Evolutionary conservation across 2,797 vertebrate genomes (phyloP).

Genomic region (Chelon auratus): DNA sequence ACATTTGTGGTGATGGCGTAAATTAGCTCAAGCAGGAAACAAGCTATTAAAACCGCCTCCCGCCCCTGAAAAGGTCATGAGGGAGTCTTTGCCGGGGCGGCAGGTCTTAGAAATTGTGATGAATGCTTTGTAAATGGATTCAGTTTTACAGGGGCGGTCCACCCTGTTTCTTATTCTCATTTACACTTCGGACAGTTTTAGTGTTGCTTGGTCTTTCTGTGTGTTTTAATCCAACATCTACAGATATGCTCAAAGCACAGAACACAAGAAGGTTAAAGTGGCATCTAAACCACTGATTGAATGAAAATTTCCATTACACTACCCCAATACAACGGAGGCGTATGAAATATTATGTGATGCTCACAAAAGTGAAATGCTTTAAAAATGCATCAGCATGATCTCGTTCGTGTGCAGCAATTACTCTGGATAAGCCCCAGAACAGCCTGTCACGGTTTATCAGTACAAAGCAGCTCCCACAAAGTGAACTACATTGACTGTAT

Average conservation of each 20-base stretch:
- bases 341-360: background rate
- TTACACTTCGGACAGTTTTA: background rate
- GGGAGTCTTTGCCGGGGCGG: conserved; percentile 32
- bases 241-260: too few relatives aligned
- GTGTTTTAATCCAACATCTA: too few relatives aligned
- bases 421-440: background rate
- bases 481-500: background rate
- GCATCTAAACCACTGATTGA: too few relatives aligned
- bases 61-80: conserved; percentile 41
- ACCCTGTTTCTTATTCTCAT: background rate
- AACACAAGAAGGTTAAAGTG: too few relatives aligned
- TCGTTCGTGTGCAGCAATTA: conserved; percentile 9
- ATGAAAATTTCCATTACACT: too few relatives aligned
- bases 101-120: conserved; percentile 17
- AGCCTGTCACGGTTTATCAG: background rate
- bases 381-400: conserved; percentile 20
- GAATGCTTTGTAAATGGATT: conserved; percentile 23
- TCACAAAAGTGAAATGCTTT: background rate
- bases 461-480: background rate
- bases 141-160: conserved; percentile 6
- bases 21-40: conserved; percentile 68
- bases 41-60: conserved; percentile 70
- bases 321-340: background rate
- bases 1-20: conserved; percentile 21
- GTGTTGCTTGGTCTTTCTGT: too few relatives aligned